Evolutionary conservation across 2,888 invertebrate species (phyloP).

Genomic region (Trachelus iudaicus): DNA sequence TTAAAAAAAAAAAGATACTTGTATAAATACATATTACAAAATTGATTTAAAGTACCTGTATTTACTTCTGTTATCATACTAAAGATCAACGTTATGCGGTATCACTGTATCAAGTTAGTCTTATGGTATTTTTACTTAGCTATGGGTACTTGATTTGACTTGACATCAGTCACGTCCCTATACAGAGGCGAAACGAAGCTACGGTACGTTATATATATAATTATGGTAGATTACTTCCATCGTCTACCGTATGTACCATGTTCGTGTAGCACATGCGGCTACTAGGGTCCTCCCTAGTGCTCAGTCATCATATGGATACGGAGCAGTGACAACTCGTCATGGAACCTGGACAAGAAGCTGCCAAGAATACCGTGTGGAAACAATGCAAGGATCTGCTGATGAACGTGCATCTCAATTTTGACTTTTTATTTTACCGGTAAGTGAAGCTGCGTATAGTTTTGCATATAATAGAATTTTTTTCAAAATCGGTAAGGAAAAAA

Average conservation of each 20-base stretch:
- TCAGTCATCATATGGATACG: slow-evolving; percentile 41
- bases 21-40: not conserved
- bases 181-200: not conserved
- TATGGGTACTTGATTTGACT: not conserved
- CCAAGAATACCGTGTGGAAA: slow-evolving; percentile 33
- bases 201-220: slow-evolving; percentile 29
- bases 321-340: slow-evolving; percentile 30
- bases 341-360: slow-evolving; percentile 28
- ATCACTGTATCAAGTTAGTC: not conserved
- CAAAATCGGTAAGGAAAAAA: not conserved
- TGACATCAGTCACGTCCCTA: not conserved
- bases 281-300: slow-evolving; percentile 11
- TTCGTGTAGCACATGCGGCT: slow-evolving; percentile 9
- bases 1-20: not conserved
- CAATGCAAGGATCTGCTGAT: slow-evolving; percentile 33
- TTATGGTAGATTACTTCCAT: slow-evolving; percentile 41
- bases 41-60: too few species aligned
- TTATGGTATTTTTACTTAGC: not conserved
- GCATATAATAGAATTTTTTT: not conserved
- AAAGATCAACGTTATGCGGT: not conserved
- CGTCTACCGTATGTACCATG: slow-evolving; percentile 35
- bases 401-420: slow-evolving; percentile 37
- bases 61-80: too few species aligned
- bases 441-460: not conserved
- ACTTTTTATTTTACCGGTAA: slow-evolving; percentile 49